phyloP scores from a whole-genome alignment of 2,888 invertebrate genomes.

The Quadroppia sp. region DNA sequence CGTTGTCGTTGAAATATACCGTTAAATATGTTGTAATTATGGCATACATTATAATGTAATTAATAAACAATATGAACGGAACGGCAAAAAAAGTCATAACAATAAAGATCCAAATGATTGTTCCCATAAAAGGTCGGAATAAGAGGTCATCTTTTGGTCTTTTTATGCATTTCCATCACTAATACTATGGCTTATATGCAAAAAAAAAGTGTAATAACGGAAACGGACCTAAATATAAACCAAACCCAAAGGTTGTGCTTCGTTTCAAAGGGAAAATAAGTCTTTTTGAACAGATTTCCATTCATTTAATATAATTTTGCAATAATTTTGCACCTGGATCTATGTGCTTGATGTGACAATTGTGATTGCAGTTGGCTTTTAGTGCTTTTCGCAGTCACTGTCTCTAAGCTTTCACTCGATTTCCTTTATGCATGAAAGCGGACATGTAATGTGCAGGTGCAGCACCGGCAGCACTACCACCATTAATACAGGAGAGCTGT shows the following conservation, averaged over 20 bases:
- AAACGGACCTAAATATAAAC: constrained; percentile 30
- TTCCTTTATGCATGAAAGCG: constrained; percentile 32
- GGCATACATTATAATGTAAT: constrained; percentile 9
- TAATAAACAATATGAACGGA: constrained; percentile 9
- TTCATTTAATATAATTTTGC: neutral
- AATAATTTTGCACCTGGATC: constrained; percentile 29
- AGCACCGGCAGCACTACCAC: neutral
- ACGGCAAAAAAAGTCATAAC: constrained; percentile 34
- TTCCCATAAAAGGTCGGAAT: constrained; percentile 34
- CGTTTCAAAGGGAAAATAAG: neutral
- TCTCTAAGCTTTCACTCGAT: constrained; percentile 25
- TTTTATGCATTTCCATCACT: neutral
- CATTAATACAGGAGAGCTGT: neutral
- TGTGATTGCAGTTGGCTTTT: neutral
- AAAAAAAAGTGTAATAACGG: constrained; percentile 31
- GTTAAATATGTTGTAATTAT: neutral
- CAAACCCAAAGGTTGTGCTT: constrained; percentile 22
- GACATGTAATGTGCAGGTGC: constrained; percentile 36
- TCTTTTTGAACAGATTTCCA: constrained; percentile 19
- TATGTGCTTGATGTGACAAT: neutral
- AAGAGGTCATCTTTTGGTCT: constrained; percentile 32
- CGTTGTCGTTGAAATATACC: neutral
- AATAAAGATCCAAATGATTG: constrained; percentile 34
- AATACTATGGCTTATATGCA: constrained; percentile 18
- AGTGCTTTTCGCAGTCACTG: constrained; percentile 29